Conservation (phyloP, 1,140 invertebrate species). For the Sinonovacula constricta region DNA sequence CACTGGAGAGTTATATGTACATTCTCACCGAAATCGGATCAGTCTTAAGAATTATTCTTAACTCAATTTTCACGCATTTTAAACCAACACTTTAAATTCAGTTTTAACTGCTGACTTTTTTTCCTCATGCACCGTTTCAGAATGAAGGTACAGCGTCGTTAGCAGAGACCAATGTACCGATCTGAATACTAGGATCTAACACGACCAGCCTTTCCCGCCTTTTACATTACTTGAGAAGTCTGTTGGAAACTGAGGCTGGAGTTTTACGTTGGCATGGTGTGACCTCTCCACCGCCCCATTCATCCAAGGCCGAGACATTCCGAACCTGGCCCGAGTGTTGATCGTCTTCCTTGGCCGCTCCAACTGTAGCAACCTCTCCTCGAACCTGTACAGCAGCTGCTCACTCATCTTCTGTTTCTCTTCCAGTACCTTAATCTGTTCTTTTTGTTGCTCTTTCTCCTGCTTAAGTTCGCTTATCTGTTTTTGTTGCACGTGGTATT, state of each 20-base stretch:
- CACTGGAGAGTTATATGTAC: too few relatives aligned
- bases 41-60: too few relatives aligned
- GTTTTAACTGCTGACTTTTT: too few relatives aligned
- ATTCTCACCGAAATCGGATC: too few relatives aligned
- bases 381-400: slow-evolving; percentile 53
- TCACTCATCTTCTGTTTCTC: slow-evolving; percentile 58
- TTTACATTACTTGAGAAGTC: slow-evolving; percentile 15
- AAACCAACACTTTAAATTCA: too few relatives aligned
- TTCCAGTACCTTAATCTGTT: slow-evolving; percentile 56
- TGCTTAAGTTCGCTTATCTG: slow-evolving; percentile 57
- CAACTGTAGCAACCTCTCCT: slow-evolving; percentile 56
- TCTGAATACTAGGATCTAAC: too few relatives aligned
- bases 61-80: too few relatives aligned
- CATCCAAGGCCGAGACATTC: slow-evolving; percentile 30
- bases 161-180: too few relatives aligned
- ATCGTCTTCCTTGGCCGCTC: slow-evolving; percentile 28
- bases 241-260: slow-evolving; percentile 46
- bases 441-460: slow-evolving; percentile 54
- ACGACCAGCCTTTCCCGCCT: slow-evolving; percentile 43
- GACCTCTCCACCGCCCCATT: slow-evolving; percentile 44
- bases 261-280: slow-evolving; percentile 43
- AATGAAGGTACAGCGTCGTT: too few relatives aligned
- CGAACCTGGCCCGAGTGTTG: slow-evolving; percentile 17
- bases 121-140: too few relatives aligned
- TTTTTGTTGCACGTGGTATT: slow-evolving; percentile 58